These are phyloP conservation scores for Eupsittula cactorum DNA, from an alignment of 2,113 vertebrate species.

Conservation along the genomic window DNA sequence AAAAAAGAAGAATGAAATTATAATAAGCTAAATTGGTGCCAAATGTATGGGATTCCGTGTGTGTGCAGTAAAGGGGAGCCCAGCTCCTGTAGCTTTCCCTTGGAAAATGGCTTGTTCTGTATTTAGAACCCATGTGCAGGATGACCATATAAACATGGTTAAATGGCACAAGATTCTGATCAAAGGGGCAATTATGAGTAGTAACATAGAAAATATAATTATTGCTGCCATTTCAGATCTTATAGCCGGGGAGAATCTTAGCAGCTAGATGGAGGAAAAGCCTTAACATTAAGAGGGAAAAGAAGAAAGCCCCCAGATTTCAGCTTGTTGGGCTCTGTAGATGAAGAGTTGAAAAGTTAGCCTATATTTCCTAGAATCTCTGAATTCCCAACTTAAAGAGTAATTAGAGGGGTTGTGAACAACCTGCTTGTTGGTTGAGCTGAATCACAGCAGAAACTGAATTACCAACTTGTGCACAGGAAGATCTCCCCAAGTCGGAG, in stretches of 20 bases:
- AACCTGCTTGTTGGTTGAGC: background rate
- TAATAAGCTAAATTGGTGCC: slow-evolving; percentile 45
- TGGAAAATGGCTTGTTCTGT: background rate
- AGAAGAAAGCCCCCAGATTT: background rate
- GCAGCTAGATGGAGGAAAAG: background rate
- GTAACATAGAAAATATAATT: slow-evolving; percentile 60
- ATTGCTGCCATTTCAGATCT: slow-evolving; percentile 47
- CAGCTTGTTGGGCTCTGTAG: background rate
- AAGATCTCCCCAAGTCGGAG: background rate
- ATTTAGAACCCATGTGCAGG: background rate
- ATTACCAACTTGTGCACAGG: background rate
- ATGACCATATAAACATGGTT: slow-evolving; percentile 53
- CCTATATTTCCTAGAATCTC: background rate
- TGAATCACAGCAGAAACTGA: slow-evolving; percentile 6
- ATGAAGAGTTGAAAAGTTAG: background rate
- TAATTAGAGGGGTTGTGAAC: background rate
- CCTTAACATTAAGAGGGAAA: background rate
- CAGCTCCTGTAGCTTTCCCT: background rate
- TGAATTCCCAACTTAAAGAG: background rate
- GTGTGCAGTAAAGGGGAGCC: slow-evolving; percentile 19
- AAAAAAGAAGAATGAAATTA: slow-evolving; percentile 39
- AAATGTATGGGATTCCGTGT: slow-evolving; percentile 8
- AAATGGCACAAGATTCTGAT: slow-evolving; percentile 43
- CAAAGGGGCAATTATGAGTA: slow-evolving; percentile 41
- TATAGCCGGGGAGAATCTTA: background rate